Conservation (phyloP, 2,888 invertebrate genomes). For the Ecliptopera silaceata region DNA sequence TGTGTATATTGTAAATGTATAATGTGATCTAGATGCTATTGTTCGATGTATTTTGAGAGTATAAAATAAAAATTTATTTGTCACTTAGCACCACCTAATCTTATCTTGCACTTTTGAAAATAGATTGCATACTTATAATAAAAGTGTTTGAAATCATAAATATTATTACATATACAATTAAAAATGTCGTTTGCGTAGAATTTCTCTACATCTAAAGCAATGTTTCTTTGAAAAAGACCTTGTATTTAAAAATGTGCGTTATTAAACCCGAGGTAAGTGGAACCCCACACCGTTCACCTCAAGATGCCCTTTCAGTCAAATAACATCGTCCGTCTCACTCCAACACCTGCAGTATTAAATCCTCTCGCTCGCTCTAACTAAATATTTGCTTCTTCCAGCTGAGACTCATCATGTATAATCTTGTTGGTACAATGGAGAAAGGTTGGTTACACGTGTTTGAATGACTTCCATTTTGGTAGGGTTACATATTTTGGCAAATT, state of each 20-base stretch:
- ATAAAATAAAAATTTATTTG: too few species aligned
- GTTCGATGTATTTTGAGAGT: too few species aligned
- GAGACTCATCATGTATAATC: slow-evolving; percentile 45
- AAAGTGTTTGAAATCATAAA: too few species aligned
- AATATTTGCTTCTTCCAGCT: slow-evolving; percentile 45
- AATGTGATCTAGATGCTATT: too few species aligned
- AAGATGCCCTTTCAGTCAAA: slow-evolving; percentile 50
- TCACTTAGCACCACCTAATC: too few species aligned
- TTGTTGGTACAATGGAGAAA: slow-evolving; percentile 42
- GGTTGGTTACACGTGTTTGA: slow-evolving; percentile 24
- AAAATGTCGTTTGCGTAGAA: neutral
- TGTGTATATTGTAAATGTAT: too few species aligned
- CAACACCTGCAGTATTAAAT: slow-evolving; percentile 11
- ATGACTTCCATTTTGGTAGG: slow-evolving; percentile 18
- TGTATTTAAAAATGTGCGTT: slow-evolving; percentile 10
- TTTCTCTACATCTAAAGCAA: neutral
- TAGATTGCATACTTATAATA: too few species aligned
- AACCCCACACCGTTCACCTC: slow-evolving; percentile 40
- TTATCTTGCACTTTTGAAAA: too few species aligned
- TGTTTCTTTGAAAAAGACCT: neutral
- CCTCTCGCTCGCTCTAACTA: slow-evolving; percentile 31
- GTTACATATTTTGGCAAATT: slow-evolving; percentile 7
- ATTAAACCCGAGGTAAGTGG: slow-evolving; percentile 8
- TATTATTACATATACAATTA: too few species aligned
- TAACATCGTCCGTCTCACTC: slow-evolving; percentile 45